Evolutionary conservation across 2,797 vertebrate species (phyloP), one percentile per base, ranked within the genome.

Genomic region (Oreochromis grahami): DNA sequence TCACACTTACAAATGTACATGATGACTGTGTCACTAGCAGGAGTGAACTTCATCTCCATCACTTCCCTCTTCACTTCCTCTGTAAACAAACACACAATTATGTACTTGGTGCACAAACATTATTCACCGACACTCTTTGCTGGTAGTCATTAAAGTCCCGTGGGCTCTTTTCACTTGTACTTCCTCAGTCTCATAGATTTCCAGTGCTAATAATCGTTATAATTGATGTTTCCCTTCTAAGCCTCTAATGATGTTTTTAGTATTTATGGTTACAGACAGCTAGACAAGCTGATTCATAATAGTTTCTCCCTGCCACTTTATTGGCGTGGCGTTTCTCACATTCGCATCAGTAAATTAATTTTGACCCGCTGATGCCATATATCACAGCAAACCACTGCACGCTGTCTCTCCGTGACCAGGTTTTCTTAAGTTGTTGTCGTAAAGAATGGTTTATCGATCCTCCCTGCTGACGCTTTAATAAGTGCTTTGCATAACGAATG

Each of bases 401-500:
- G 34, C 83, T 50, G 87, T 93, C 87, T 86, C 92, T 84, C 84
- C 52, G 34, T 86, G 93, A 94, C 88, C 89, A 77, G 92, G 91
- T 93, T 96, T 94, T 95, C 93, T 95, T 95, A 94, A 94, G 93
- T 92, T 88, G 91, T 91, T 93, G 93, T 92, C 88, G 86, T 95
- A 95, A 96, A 94, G 92, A 94, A 96, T 94, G 93, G 86, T 95
- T 95, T 96, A 96, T 96, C 88, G 96, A 96, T 96, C 91, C 87
- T 92, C 79, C 76, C 90, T 43, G 48, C 91, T 91, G 92, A 92
- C 90, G 91, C 92, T 94, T 96, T 95, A 95, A 95, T 96, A 95
- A 96, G 90, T 90, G 92, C 91, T 96, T 95, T 95, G 91, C 93
- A 95, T 95, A 94, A 95, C 93, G 93, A 93, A 91, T 94, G 92